These are phyloP conservation scores for Trichomycterus rosablanca DNA, from an alignment of 2,113 vertebrate genomes.

Conservation along the genomic window DNA sequence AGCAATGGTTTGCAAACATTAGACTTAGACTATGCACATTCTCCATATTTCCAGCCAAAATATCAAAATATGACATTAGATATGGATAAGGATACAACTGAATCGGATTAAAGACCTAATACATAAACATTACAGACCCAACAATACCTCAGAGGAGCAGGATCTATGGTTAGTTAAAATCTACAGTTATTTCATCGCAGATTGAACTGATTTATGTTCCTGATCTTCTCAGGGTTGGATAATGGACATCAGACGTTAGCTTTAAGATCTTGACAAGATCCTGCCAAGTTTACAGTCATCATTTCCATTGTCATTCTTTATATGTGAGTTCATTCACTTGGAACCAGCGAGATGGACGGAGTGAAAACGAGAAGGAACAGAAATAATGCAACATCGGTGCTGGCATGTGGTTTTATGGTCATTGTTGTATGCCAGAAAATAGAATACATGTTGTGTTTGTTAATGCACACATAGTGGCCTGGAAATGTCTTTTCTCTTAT, in stretches of 20 bases:
- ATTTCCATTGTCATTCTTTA: not conserved
- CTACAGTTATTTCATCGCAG: not conserved
- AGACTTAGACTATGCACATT: no score
- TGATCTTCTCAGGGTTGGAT: not conserved
- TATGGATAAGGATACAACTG: no score
- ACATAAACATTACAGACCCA: not conserved
- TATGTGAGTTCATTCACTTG: not conserved
- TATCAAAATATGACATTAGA: no score
- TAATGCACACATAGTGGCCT: not conserved
- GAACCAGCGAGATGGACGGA: not conserved
- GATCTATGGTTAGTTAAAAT: not conserved
- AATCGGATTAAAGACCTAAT: no score
- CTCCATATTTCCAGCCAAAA: no score
- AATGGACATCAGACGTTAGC: not conserved
- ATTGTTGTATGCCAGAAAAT: not conserved
- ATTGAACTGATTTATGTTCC: not conserved
- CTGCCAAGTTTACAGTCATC: not conserved
- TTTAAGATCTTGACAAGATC: not conserved
- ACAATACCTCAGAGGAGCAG: not conserved
- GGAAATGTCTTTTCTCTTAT: no score
- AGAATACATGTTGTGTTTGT: not conserved
- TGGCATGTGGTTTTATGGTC: not conserved
- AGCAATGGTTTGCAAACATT: no score
- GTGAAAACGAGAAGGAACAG: no score
- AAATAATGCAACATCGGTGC: no score